Conservation (phyloP, 2,888 invertebrate genomes). For the Hemistola chrysoprasaria region DNA sequence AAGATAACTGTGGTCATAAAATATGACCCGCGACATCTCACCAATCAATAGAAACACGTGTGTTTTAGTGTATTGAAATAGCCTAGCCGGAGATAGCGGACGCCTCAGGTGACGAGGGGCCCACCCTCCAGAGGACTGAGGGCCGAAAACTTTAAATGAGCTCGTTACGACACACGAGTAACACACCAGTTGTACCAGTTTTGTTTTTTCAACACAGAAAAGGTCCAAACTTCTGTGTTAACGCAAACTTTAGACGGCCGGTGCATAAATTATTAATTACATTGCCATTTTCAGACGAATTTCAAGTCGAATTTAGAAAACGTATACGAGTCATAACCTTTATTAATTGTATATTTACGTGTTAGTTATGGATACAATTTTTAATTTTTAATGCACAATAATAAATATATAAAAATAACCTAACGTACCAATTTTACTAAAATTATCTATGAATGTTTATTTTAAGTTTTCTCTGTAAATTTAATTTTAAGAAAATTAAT, state of each 20-base stretch:
- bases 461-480: too few species aligned
- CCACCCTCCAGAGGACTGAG: conserved; percentile 63
- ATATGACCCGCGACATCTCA: neutral
- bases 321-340: too few species aligned
- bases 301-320: too few species aligned
- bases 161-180: conserved; percentile 76
- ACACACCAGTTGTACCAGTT: conserved; percentile 67
- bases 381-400: too few species aligned
- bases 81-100: conserved; percentile 58
- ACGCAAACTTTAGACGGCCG: conserved; percentile 53
- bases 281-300: conserved; percentile 1
- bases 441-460: too few species aligned
- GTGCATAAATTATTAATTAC: conserved; percentile 69
- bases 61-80: conserved; percentile 58
- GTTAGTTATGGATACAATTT: too few species aligned
- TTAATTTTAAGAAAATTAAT: too few species aligned
- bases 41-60: conserved; percentile 33
- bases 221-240: conserved; percentile 69
- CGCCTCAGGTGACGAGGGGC: conserved; percentile 73
- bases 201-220: conserved; percentile 73
- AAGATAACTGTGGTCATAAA: too few species aligned
- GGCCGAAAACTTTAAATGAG: conserved; percentile 81
- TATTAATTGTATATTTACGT: too few species aligned
- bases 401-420: too few species aligned
- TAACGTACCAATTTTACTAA: too few species aligned